Conservation (phyloP, 2,113 vertebrate species). For the Sander lucioperca region DNA sequence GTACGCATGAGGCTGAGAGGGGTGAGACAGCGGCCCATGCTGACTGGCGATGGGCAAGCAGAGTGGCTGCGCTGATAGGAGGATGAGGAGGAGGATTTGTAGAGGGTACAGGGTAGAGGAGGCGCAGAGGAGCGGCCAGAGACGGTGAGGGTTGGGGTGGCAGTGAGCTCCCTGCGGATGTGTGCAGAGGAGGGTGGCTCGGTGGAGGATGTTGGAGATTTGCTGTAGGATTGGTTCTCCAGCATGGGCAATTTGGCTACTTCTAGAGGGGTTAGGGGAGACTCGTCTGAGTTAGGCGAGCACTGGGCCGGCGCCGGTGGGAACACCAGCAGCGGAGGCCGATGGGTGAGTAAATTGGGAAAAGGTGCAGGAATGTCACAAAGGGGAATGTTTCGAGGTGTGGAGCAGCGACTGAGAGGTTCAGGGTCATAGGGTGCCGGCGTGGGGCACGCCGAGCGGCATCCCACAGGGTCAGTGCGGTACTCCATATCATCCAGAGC, state of each 20-base stretch:
- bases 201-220: constrained; percentile 89
- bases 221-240: constrained; percentile 94
- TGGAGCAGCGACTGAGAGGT: constrained; percentile 87
- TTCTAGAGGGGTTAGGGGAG: constrained; percentile 95
- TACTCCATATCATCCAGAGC: constrained; percentile 92
- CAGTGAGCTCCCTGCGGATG: constrained; percentile 89
- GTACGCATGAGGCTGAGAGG: constrained; percentile 97
- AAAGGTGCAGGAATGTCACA: constrained; percentile 98
- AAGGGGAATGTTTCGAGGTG: constrained; percentile 90
- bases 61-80: constrained; percentile 96
- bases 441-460: constrained; percentile 93
- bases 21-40: constrained; percentile 96
- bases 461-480: constrained; percentile 88
- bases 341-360: constrained; percentile 96
- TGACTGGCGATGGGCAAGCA: constrained; percentile 95
- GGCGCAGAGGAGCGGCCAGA: constrained; percentile 93
- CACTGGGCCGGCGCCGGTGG: constrained; percentile 96
- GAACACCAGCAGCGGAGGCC: constrained; percentile 96
- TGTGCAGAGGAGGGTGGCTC: constrained; percentile 85
- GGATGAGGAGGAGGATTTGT: constrained; percentile 92
- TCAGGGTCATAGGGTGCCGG: constrained; percentile 94
- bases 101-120: constrained; percentile 91
- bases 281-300: constrained; percentile 98
- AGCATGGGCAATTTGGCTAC: constrained; percentile 92
- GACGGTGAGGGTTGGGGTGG: constrained; percentile 88